These are phyloP conservation scores for Ceratitis capitata DNA, from an alignment of 1,140 invertebrate genomes.

Conservation along the genomic window DNA sequence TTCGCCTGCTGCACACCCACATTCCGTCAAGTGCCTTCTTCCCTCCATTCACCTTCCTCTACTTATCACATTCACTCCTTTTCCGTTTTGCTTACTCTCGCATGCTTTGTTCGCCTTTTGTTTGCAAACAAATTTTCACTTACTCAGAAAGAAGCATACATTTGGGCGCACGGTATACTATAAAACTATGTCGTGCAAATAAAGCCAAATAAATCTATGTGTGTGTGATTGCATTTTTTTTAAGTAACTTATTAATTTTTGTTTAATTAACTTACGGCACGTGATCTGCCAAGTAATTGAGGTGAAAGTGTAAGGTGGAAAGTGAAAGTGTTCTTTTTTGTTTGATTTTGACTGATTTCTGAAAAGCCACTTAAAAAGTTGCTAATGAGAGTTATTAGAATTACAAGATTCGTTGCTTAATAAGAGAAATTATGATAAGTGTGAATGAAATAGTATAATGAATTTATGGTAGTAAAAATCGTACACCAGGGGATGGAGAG, in stretches of 20 bases:
- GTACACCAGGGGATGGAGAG: no score
- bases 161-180: background rate
- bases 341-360: no score
- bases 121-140: constrained; percentile 28
- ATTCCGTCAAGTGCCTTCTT: no score
- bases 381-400: background rate
- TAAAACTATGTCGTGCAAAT: background rate
- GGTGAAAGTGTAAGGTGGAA: background rate
- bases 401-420: background rate
- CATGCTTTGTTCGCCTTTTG: background rate
- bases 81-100: background rate
- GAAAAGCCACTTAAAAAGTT: constrained; percentile 9
- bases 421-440: no score
- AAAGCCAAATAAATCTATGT: background rate
- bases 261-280: constrained; percentile 33
- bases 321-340: background rate
- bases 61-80: background rate
- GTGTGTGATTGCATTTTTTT: no score
- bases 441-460: no score
- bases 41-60: background rate
- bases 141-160: constrained; percentile 1
- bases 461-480: no score
- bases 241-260: constrained; percentile 27
- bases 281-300: constrained; percentile 7
- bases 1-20: background rate